phyloP scores from a whole-genome alignment of 2,888 invertebrate genomes.

The Torymus tubicola region DNA sequence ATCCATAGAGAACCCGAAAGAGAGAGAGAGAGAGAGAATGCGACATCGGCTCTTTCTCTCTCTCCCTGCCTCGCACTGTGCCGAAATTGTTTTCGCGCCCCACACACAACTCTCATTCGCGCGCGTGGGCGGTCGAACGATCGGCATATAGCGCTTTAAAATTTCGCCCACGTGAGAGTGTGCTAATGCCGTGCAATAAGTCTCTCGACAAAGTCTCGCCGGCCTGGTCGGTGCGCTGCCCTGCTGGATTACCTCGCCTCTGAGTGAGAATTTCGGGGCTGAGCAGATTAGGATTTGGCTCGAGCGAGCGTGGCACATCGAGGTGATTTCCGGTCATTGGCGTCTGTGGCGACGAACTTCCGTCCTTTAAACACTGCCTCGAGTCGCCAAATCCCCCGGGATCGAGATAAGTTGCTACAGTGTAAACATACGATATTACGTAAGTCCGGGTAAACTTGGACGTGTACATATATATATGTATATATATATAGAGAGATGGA shows the following conservation, averaged over 20 bases:
- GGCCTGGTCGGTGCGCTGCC: not conserved
- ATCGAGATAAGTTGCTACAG: constrained; percentile 78
- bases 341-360: constrained; percentile 78
- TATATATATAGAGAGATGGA: no score
- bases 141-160: no score
- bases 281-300: constrained; percentile 87
- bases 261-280: constrained; percentile 88
- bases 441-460: constrained; percentile 25
- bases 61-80: no score
- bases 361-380: constrained; percentile 81
- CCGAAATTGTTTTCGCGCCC: no score
- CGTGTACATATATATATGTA: constrained; percentile 22
- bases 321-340: constrained; percentile 85
- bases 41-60: no score
- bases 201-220: constrained; percentile 41
- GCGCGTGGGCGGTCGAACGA: not conserved
- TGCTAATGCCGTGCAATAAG: constrained; percentile 44
- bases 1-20: no score
- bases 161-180: constrained; percentile 5
- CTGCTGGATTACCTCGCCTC: constrained; percentile 78
- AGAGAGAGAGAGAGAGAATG: no score
- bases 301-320: constrained; percentile 85
- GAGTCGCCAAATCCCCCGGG: constrained; percentile 80
- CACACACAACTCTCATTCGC: not conserved
- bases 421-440: constrained; percentile 60